Evolutionary conservation across 1,140 invertebrate species (phyloP).

Genomic region (Trachymyrmex septentrionalis): DNA sequence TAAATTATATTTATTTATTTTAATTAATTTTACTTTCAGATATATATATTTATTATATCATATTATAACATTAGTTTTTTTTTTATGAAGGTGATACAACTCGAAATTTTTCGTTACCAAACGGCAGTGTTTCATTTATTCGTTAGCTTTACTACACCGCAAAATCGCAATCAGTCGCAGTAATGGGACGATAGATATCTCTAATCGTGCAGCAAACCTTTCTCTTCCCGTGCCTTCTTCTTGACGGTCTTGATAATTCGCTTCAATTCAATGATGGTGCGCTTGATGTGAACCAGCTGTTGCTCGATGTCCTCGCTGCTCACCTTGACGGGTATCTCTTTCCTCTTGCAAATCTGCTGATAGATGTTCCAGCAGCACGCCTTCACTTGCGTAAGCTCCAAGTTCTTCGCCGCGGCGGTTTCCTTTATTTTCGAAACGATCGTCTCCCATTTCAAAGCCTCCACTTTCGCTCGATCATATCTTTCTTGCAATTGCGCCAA

Average conservation of each 20-base stretch:
- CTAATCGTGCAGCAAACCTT: background rate
- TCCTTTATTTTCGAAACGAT: conserved; percentile 80
- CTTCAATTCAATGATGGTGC: conserved; percentile 81
- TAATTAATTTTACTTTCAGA: background rate
- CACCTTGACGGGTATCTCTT: conserved; percentile 71
- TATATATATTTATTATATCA: too few relatives aligned
- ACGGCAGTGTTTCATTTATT: conserved; percentile 8
- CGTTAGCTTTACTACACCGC: background rate
- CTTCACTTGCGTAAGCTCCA: conserved; percentile 80
- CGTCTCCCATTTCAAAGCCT: conserved; percentile 81
- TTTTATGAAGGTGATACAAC: background rate
- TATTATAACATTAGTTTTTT: background rate
- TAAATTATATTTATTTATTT: background rate
- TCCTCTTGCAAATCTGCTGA: conserved; percentile 82
- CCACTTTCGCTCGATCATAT: conserved; percentile 76
- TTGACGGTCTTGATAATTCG: conserved; percentile 76
- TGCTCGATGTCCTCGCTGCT: conserved; percentile 80
- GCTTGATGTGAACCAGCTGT: conserved; percentile 82
- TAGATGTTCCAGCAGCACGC: conserved; percentile 84
- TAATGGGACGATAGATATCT: background rate
- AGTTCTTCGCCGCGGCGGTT: conserved; percentile 73
- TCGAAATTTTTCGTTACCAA: background rate
- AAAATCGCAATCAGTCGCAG: background rate
- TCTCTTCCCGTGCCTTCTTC: conserved; percentile 60
- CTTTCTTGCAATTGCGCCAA: conserved; percentile 79